Evolutionary conservation across 1,140 invertebrate genomes (phyloP), one percentile per base, ranked within the genome.

Genomic region (Neotoxoptera formosana): DNA sequence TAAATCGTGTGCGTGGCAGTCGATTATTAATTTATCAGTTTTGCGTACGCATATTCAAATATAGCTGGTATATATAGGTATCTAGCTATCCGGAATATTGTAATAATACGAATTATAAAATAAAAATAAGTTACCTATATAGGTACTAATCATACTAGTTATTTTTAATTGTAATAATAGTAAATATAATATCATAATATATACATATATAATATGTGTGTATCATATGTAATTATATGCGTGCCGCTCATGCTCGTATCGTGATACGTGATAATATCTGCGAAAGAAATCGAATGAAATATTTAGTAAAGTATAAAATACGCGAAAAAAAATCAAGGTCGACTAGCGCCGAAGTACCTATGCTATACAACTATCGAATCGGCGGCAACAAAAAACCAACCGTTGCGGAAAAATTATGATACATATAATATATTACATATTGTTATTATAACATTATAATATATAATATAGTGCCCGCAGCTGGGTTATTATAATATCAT

Each of bases 261-360:
- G n/a, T 76, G 60, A n/a, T 76, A 76, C 60, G 60, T 76, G 60
- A 76, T 76, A 76, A 76, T 76, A 76, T 76, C 60, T 76, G n/a
- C 6, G 30, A 76, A 76, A 76, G n/a, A 76, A 76, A 76, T 76
- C 60, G 60, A 76, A 76, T 76, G 30, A 76, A 76, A 76, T 76
- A 76, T 76, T 76, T 76, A 76, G 60, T 76, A 4, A 3, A n/a
- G 60, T 17, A 76, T n/a, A 6, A 76, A 76, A 76, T 76, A 76
- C 60, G 60, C 60, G 4, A 34, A 76, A 76, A 56, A 67, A 76
- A 76, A 76, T 76, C 60, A 76, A 76, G 60, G 60, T 76, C 60
- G 30, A 76, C 60, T n/a, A 76, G 30, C 14, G 2, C 30, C n/a
- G 60, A 76, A 76, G 60, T 76, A 67, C 25, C 47, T 48, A n/a